Evolutionary conservation across 2,113 vertebrate genomes (phyloP).

Genomic region (Equus przewalskii): DNA sequence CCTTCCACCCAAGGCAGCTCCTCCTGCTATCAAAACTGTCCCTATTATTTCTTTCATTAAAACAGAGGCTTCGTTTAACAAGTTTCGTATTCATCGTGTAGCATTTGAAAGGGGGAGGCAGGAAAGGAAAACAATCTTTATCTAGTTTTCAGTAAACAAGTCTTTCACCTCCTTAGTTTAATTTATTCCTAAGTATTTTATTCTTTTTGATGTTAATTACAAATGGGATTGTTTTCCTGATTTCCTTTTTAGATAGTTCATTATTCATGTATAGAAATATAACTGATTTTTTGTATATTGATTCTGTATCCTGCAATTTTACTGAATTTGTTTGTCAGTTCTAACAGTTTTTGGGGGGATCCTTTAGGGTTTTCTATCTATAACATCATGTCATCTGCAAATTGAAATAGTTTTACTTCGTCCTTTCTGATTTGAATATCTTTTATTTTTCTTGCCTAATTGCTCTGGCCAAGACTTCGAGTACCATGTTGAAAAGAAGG

Average conservation of each 20-base stretch:
- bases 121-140: neutral
- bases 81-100: neutral
- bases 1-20: neutral
- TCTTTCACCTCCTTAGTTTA: neutral
- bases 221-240: neutral
- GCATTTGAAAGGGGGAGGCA: neutral
- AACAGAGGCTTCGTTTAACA: neutral
- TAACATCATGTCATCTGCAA: neutral
- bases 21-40: neutral
- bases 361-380: neutral
- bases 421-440: neutral
- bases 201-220: neutral
- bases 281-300: constrained; percentile 17
- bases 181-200: neutral
- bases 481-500: neutral
- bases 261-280: neutral
- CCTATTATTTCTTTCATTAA: neutral
- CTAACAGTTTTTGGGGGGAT: neutral
- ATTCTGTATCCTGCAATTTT: neutral
- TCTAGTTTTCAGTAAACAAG: neutral
- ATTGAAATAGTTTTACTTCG: neutral
- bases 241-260: neutral
- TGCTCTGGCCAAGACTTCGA: neutral
- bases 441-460: neutral
- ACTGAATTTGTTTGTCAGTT: constrained; percentile 8